Evolutionary conservation across 2,888 invertebrate species (phyloP), one percentile per base, ranked within the genome.

Genomic region (Camponotus fellah): DNA sequence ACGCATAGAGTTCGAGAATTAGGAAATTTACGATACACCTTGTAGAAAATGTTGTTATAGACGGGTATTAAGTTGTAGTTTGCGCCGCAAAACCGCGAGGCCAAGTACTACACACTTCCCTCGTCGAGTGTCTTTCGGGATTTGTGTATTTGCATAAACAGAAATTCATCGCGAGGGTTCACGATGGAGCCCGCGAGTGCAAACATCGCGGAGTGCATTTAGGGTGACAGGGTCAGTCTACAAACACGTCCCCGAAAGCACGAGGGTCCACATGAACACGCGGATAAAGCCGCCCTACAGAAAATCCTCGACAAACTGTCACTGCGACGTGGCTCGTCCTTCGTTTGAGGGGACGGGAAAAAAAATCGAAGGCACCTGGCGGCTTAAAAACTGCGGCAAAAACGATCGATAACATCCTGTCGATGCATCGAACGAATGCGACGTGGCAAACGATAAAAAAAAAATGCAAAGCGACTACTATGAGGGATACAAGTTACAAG

Each of bases 141-240:
- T 64, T 83, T 68, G 71, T 68, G 74, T 86, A 90, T 90, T 87
- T 86, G 86, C 87, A 82, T 89, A 86, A 76, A 85, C 72, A 77
- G 88, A 90, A 88, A 88, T 90, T 87, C 86, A 84, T 86, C 85
- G 85, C 77, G 69, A 88, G 89, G 87, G 77, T 82, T 83, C 87
- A 64, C 89, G 79, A 82, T 82, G 84, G 87, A 80, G 80, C 86
- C 84, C 81, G 83, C 74, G 75, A 76, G 66, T 77, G 84, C 87
- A 89, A 89, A 89, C 87, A 90, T 53, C 32, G 60, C 62, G 64
- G 74, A 87, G 87, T 86, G 86, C 89, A 80, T 87, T 90, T 86
- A 85, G 72, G 82, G 40, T 80, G 65, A 58, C 62, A 87, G 86
- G 79, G 69, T 82, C 82, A 58, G 83, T 87, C 58, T 75, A 82